Evolutionary conservation across 2,113 vertebrate species (phyloP).

Genomic region (Rhea americana): DNA sequence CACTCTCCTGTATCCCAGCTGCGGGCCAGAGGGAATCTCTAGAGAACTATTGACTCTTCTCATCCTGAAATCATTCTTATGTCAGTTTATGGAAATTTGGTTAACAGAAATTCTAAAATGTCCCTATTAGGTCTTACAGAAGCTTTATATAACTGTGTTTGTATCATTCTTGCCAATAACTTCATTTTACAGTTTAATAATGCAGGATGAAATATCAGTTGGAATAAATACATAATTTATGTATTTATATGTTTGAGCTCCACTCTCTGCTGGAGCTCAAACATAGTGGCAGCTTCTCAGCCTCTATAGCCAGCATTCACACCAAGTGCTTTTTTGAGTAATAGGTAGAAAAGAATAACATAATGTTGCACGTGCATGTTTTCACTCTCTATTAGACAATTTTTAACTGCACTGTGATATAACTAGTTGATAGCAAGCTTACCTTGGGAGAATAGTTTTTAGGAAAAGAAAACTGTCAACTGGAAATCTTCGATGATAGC

Average conservation of each 20-base stretch:
- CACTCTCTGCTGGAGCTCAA: background rate
- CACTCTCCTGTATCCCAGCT: background rate
- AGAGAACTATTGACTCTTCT: background rate
- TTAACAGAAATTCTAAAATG: background rate
- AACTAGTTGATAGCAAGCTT: background rate
- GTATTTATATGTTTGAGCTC: background rate
- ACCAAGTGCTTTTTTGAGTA: background rate
- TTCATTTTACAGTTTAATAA: background rate
- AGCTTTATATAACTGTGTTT: background rate
- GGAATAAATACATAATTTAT: background rate
- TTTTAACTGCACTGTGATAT: background rate
- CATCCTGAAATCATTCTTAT: background rate
- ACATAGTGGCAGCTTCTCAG: background rate
- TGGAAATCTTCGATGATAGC: background rate
- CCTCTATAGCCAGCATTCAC: background rate
- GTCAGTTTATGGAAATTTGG: background rate
- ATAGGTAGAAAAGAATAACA: background rate
- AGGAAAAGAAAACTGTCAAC: background rate
- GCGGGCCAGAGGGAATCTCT: background rate
- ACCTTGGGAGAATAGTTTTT: background rate
- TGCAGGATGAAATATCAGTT: background rate
- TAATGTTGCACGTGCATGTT: rapidly evolving
- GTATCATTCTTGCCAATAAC: background rate
- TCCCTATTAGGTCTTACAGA: background rate
- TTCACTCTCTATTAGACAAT: background rate